A percentile compares a stretch with the other conserved stretches of the same genome.
Evolutionary conservation across 2,888 invertebrate genomes (phyloP).

Genomic region (Microdon myrmicae): DNA sequence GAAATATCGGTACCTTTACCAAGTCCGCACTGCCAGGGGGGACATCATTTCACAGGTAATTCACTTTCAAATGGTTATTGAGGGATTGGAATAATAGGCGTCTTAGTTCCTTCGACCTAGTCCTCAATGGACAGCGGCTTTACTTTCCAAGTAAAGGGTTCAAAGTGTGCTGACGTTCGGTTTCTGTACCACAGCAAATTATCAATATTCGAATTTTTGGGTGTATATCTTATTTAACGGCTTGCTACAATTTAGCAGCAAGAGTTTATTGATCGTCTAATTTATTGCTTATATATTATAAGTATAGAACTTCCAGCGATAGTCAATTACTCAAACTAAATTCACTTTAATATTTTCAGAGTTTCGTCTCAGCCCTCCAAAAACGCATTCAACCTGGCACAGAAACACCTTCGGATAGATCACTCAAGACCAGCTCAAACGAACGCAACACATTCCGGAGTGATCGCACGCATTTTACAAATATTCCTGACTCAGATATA

Average conservation of each 20-base stretch:
- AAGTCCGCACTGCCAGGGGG: conserved; percentile 88
- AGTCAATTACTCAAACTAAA: not conserved
- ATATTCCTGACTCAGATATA: conserved; percentile 75
- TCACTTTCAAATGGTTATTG: not conserved
- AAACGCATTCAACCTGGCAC: conserved; percentile 75
- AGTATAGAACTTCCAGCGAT: not conserved
- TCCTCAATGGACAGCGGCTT: too few species aligned
- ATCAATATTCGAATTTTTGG: too few species aligned
- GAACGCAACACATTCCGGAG: conserved; percentile 82
- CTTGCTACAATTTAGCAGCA: too few species aligned
- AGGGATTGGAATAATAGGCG: too few species aligned
- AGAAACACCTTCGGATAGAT: conserved; percentile 70
- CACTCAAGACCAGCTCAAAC: conserved; percentile 70
- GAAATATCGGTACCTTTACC: conserved; percentile 88
- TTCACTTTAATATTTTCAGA: conserved; percentile 67
- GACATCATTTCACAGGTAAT: conserved; percentile 88
- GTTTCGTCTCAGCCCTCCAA: conserved; percentile 82
- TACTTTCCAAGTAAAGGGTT: too few species aligned
- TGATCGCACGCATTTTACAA: conserved; percentile 79
- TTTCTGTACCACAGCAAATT: too few species aligned
- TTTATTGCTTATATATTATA: not conserved
- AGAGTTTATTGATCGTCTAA: not conserved
- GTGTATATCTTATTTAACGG: too few species aligned
- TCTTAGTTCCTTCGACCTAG: too few species aligned
- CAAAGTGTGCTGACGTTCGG: too few species aligned